Conservation (phyloP, 37 sponge, comb jelly and placozoan genomes). For the Petrosia ficiformis region DNA sequence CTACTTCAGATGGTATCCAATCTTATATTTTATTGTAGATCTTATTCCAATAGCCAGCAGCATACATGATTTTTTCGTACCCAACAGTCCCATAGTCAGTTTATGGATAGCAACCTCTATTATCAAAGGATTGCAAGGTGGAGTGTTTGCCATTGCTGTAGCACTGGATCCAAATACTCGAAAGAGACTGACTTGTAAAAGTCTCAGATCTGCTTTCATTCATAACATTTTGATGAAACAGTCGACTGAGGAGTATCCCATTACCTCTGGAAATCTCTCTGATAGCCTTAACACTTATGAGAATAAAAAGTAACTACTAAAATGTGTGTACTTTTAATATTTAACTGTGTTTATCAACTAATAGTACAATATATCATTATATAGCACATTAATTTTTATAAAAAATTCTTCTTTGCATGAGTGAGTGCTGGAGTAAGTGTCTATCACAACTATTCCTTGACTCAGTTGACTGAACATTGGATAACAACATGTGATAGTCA, state of each 20-base stretch:
- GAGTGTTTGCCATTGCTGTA: conserved; percentile 24
- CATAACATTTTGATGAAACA: background rate
- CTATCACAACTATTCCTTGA: too few species aligned
- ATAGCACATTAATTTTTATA: too few species aligned
- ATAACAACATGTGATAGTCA: too few species aligned
- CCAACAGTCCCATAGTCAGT: conserved; percentile 1
- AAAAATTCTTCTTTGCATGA: too few species aligned
- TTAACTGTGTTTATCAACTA: too few species aligned
- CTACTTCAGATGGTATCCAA: conserved; percentile 33
- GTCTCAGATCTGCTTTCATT: background rate
- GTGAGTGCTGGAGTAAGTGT: too few species aligned
- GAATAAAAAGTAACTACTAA: too few species aligned
- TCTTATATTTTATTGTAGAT: conserved; percentile 38
- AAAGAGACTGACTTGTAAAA: background rate
- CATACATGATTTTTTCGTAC: conserved; percentile 19
- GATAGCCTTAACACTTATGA: conserved; percentile 70
- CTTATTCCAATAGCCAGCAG: conserved; percentile 37
- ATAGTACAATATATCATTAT: too few species aligned
- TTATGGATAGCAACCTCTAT: conserved; percentile 17
- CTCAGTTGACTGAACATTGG: too few species aligned
- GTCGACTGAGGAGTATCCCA: background rate
- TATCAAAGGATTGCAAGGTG: conserved; percentile 10
- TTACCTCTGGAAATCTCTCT: conserved; percentile 51
- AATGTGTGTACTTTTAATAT: too few species aligned
- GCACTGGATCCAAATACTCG: conserved; percentile 32